Evolutionary conservation across 1,140 invertebrate genomes (phyloP).

Genomic region (Lanistes nyassanus): DNA sequence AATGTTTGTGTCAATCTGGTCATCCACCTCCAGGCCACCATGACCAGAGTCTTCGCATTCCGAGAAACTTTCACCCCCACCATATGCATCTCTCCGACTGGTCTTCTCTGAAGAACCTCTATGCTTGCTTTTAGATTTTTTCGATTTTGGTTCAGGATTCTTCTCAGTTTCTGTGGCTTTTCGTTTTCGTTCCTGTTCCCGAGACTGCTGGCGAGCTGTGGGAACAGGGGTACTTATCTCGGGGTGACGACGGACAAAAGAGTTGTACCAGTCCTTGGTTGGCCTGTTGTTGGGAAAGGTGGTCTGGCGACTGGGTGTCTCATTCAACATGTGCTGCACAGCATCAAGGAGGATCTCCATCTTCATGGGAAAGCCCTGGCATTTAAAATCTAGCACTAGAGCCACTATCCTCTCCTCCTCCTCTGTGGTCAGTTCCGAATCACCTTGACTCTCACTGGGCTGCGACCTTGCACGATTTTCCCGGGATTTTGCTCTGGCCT

Average conservation of each 20-base stretch:
- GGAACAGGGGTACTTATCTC: slow-evolving; percentile 4
- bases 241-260: slow-evolving; percentile 12
- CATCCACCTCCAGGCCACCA: not conserved
- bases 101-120: too few species aligned
- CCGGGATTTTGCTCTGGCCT: not conserved
- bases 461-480: not conserved
- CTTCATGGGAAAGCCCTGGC: slow-evolving; percentile 7
- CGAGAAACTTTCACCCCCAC: not conserved
- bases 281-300: slow-evolving; percentile 20
- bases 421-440: slow-evolving; percentile 21
- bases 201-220: slow-evolving; percentile 13
- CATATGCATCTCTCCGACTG: too few species aligned
- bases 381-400: slow-evolving; percentile 13
- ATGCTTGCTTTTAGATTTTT: too few species aligned
- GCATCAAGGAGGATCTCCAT: slow-evolving; percentile 23
- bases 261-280: slow-evolving; percentile 21
- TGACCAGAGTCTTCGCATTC: slow-evolving; percentile 13
- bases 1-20: slow-evolving; percentile 24
- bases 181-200: slow-evolving; percentile 18
- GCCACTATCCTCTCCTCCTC: slow-evolving; percentile 15
- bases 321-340: slow-evolving; percentile 13
- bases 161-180: slow-evolving; percentile 11
- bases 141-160: not conserved
- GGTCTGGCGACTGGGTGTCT: slow-evolving; percentile 12
- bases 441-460: slow-evolving; percentile 2